Evolutionary conservation across 2,888 invertebrate species (phyloP), one percentile per base, ranked within the genome.

Genomic region (Leucozona laternaria): DNA sequence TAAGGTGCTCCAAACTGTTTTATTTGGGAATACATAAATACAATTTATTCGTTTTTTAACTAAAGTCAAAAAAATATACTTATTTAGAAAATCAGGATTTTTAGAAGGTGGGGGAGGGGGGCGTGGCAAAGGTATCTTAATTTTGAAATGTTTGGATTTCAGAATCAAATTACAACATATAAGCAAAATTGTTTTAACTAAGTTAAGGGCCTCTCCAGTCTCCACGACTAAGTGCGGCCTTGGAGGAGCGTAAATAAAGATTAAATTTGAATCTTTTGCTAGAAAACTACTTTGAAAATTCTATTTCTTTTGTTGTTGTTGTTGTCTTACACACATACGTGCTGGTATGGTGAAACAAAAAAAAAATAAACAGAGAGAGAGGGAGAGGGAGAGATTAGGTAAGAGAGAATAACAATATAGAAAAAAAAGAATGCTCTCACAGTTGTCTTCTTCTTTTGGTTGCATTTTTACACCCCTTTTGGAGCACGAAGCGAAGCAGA

Each of bases 401-500:
- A 40, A 40, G 28, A 34, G 20, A 64, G 40, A 66, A 20, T n/a
- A 6, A 25, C 20, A 50, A 5, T 28, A 28, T 28, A 28, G 4
- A 4, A 5, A 28, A 31, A n/a, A 53, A 17, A 28, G n/a, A 57
- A 43, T 57, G n/a, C n/a, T 66, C 53, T 68, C 57, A 37, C 57
- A 37, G 58, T 55, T 37, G 45, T 57, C 43, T 60, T 79, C 58
- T 71, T 64, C 50, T 68, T 80, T 68, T 55, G 37, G 62, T 70
- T 85, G 85, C 80, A 85, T 28, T 79, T 81, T 81, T 81, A 73
- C 85, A 86, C 85, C 85, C 85, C 81, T 78, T 86, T 78, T 86
- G 85, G 85, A 81, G 78, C 68, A 68, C 64, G 57, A 68, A 71
- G 60, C 64, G 57, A 68, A 71, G 60, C 34, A 43, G 55, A 73